Conservation (phyloP, 2,113 vertebrate genomes). For the Meles meles region DNA sequence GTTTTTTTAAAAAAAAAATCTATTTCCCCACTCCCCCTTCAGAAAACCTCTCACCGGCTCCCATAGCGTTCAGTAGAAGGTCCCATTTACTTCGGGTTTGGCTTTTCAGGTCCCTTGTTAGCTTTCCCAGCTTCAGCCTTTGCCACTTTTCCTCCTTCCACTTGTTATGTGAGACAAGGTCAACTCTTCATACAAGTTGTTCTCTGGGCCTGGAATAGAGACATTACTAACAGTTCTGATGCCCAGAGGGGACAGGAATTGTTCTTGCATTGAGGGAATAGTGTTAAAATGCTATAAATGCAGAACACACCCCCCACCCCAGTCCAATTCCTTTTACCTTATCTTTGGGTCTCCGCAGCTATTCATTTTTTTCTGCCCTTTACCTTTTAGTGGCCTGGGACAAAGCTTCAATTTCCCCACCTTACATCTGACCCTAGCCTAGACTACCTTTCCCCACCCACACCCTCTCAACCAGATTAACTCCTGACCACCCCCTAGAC, state of each 20-base stretch:
- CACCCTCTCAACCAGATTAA: background rate
- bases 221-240: constrained; percentile 13
- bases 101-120: background rate
- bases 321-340: background rate
- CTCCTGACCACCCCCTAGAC: background rate
- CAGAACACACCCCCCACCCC: background rate
- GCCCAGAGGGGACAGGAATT: background rate
- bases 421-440: background rate
- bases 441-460: background rate
- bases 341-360: background rate
- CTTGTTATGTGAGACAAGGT: background rate
- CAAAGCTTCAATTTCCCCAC: background rate
- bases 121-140: constrained; percentile 11
- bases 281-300: background rate
- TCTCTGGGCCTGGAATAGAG: background rate
- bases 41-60: background rate
- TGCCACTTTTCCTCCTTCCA: background rate
- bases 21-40: background rate
- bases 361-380: constrained; percentile 6
- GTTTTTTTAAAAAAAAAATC: background rate
- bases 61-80: background rate
- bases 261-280: background rate
- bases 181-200: background rate
- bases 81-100: background rate
- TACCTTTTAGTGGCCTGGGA: background rate